Base-by-base conservation (phyloP, 2,888 invertebrate genomes). In the Cephus sareptanus region DNA sequence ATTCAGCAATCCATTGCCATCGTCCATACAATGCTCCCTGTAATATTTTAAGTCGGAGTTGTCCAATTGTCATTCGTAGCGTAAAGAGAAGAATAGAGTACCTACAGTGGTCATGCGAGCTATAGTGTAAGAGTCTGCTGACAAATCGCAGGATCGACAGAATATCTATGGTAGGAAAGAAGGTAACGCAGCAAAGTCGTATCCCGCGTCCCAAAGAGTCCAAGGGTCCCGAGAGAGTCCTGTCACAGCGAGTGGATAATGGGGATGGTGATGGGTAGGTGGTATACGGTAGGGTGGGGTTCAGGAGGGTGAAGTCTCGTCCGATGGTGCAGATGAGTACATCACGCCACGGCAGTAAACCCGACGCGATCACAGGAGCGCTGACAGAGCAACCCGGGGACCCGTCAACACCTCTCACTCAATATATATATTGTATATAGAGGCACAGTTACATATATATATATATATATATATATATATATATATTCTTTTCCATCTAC, bases 261-360 rank as follows among this genome's bases (percentile, higher is more conserved):
- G 89, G 90, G 89, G 86, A 88, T 85, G 88, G 88, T 87, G 89
- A 90, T 89, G 88, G 90, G 86, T 84, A 83, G 85, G 79, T 78
- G 84, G 83, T 83, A 83, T 83, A 85, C 83, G 84, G 83, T 79
- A 81, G 77, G 83, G 82, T 86, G 85, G 85, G 81, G 85, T 83
- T 85, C 83, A 23, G 15, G 56, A 56, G 56, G 56, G 56, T 56
- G 56, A 56, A 56, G 56, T 56, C 56, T 56, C 23, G 84, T 82
- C 80, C 85, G 83, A 85, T 79, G 83, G 85, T 85, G 85, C 84
- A 87, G 88, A 88, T 87, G 90, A 90, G 90, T 89, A 89, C 88
- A 90, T 91, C 91, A 91, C 91, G 91, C 88, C 85, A 86, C 86
- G 87, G 90, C 89, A 88, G 89, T 91, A 91, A 91, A 91, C 87